These are phyloP conservation scores for Autographa gamma DNA, from an alignment of 2,888 invertebrate species.

Conservation along the genomic window DNA sequence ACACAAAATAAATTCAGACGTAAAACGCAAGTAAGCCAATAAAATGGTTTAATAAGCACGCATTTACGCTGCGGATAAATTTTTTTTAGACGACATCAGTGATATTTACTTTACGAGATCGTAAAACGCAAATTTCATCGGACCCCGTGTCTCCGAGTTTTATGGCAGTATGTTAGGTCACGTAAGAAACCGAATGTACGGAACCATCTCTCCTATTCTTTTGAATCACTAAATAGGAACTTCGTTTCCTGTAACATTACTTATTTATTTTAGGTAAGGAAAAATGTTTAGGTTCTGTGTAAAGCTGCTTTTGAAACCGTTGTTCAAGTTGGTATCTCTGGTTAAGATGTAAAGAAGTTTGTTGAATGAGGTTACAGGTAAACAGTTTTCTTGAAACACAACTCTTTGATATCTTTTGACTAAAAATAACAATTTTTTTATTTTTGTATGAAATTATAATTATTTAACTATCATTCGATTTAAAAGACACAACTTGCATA, in stretches of 20 bases:
- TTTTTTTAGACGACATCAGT: slow-evolving; percentile 71
- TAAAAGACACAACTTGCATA: too few species aligned
- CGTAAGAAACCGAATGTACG: slow-evolving; percentile 34
- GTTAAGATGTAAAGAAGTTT: not conserved
- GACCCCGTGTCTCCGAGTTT: slow-evolving; percentile 62
- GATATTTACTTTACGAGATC: slow-evolving; percentile 79
- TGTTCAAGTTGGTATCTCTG: not conserved
- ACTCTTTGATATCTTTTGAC: not conserved
- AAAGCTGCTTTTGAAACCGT: not conserved
- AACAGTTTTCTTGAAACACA: not conserved
- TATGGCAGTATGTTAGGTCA: slow-evolving; percentile 49
- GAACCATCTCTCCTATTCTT: slow-evolving; percentile 51
- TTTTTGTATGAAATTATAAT: too few species aligned
- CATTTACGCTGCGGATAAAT: slow-evolving; percentile 69
- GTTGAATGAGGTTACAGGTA: not conserved
- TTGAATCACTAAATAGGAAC: slow-evolving; percentile 43
- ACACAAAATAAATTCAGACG: slow-evolving; percentile 64
- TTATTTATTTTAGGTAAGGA: slow-evolving; percentile 15
- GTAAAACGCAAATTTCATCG: slow-evolving; percentile 72
- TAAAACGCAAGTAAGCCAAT: slow-evolving; percentile 76
- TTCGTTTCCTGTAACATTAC: slow-evolving; percentile 1
- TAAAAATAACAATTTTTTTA: too few species aligned
- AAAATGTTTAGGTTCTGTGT: not conserved
- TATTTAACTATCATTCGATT: too few species aligned
- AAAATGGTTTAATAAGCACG: slow-evolving; percentile 77